Base-by-base conservation (phyloP, 2,888 invertebrate genomes). In the Caenorhabditis uteleia region DNA sequence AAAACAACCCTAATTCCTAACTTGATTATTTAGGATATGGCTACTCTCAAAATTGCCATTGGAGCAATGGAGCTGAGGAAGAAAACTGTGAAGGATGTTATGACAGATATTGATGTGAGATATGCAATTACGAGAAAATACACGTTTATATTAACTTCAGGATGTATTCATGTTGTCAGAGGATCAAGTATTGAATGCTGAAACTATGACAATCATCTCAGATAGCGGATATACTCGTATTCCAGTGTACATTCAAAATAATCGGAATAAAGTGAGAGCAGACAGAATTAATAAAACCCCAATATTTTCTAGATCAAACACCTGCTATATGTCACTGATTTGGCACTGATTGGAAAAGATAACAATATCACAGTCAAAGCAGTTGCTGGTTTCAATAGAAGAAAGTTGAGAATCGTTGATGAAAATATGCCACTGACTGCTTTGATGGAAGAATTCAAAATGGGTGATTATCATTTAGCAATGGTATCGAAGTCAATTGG, bases 341-440 rank as follows among this genome's bases (percentile, higher is more conserved):
- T 99, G 82, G 95, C 97, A 1, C 91, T 98, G 84, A 91, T 98
- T 74, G 98, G 98, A 86, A 95, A 97, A 0, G 95, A 97, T 85
- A 97, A 98, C 86, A 93, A 93, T 85, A 94, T 65, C 23, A 55
- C 53, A 16, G 60, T 60, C 47, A 49, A 44, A 36, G 48, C 62
- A 18, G 81, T 82, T 5, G 82, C 80, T 42, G 70, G 73, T 40
- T 82, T 81, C 42, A 94, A 94, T 86, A 93, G 95, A 85, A 95
- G 97, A 86, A 90, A 91, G 0, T 91, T 93, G 83, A 91, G 93
- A 85, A 95, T 93, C 84, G 92, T 97, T 21, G 94, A 94, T 84
- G 93, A 95, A 82, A 95, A 97, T 83, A 91, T 91, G 67, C 95
- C 93, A 0, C 86, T 98, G 49, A 93, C 95, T 82, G 88, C 92